Conservation (phyloP, 2,888 invertebrate genomes). For the Girardia tigrina region DNA sequence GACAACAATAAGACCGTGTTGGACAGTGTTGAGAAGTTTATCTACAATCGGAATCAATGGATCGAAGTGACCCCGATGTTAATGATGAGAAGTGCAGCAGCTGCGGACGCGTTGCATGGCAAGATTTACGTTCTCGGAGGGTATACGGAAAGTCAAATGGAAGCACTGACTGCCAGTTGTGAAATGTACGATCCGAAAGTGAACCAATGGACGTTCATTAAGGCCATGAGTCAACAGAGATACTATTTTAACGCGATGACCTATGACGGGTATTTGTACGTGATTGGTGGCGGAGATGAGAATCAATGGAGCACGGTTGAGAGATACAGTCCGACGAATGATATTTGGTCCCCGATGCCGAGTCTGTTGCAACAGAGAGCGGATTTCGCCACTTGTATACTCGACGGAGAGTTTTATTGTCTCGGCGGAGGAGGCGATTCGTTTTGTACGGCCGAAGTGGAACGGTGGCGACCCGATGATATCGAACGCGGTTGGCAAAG, state of each 20-base stretch:
- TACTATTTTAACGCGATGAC: constrained; percentile 29
- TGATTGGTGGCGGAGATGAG: constrained; percentile 29
- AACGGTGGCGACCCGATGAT: constrained; percentile 26
- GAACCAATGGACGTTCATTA: constrained; percentile 29
- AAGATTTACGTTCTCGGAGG: constrained; percentile 27
- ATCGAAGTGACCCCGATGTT: constrained; percentile 28
- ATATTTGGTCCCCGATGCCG: constrained; percentile 33
- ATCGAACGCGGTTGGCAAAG: neutral
- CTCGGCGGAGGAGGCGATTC: constrained; percentile 31
- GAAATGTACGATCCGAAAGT: constrained; percentile 29
- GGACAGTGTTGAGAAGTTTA: constrained; percentile 15
- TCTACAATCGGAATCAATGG: constrained; percentile 24
- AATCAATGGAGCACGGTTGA: constrained; percentile 29
- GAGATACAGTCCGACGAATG: constrained; percentile 27
- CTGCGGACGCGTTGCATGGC: constrained; percentile 26
- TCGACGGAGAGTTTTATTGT: constrained; percentile 28
- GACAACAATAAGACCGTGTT: constrained; percentile 28
- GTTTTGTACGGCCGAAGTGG: constrained; percentile 24
- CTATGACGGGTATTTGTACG: constrained; percentile 29
- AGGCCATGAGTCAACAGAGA: constrained; percentile 27
- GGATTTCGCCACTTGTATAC: constrained; percentile 29
- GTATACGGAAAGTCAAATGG: constrained; percentile 26
- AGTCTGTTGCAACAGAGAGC: constrained; percentile 25
- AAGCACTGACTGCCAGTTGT: constrained; percentile 28
- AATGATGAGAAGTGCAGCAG: constrained; percentile 27